Conservation (phyloP, 2,113 vertebrate genomes). For the Podarcis raffonei region DNA sequence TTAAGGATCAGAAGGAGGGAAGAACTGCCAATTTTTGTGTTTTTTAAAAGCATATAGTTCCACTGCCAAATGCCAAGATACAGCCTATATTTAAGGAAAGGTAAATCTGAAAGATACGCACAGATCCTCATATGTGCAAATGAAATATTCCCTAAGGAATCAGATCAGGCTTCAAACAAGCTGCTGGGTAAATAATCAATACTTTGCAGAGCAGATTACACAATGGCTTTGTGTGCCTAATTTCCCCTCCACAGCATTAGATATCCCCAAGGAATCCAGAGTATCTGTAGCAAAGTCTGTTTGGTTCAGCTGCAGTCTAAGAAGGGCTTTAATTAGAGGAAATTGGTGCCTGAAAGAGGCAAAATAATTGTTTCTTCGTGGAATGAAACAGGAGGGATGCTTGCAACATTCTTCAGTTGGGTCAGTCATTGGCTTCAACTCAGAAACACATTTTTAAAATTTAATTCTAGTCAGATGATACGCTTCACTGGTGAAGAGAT, state of each 20-base stretch:
- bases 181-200: conserved; percentile 21
- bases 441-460: not conserved
- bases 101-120: not conserved
- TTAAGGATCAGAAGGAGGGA: not conserved
- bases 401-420: not conserved
- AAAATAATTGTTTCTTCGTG: not conserved
- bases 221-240: conserved; percentile 5
- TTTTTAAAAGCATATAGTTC: not conserved
- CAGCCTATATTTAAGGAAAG: not conserved
- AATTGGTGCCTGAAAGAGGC: not conserved
- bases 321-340: conserved; percentile 11
- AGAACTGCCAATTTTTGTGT: too few relatives aligned
- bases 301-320: conserved; percentile 14
- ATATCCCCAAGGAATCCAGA: conserved; percentile 7
- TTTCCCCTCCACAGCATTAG: conserved; percentile 14
- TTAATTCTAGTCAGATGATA: not conserved
- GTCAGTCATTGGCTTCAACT: not conserved
- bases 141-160: conserved; percentile 6
- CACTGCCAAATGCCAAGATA: not conserved
- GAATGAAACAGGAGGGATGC: not conserved
- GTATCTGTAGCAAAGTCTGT: conserved; percentile 13
- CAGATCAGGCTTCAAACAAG: conserved; percentile 1
- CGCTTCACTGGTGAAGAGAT: not conserved
- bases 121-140: not conserved
- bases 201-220: conserved; percentile 5